A percentile compares a stretch with the other conserved stretches of the same genome.
Conservation (phyloP, 2,797 vertebrate genomes). For the Oryzias dopingdopingensis region DNA sequence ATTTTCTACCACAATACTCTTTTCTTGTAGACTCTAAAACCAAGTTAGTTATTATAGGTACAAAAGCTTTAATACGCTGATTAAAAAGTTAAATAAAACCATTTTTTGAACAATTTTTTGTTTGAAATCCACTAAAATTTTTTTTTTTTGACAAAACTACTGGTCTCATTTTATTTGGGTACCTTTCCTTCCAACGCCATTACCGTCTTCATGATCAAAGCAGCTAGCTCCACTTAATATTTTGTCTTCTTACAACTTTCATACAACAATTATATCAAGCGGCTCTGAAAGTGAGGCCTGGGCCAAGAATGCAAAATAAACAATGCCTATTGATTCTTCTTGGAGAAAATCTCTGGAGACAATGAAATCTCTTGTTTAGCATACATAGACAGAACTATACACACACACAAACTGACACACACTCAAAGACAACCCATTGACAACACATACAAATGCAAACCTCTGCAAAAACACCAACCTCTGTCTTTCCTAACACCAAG, state of each 20-base stretch:
- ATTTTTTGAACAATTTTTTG: too few relatives aligned
- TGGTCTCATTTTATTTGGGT: conserved; percentile 6
- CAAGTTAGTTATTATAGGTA: too few relatives aligned
- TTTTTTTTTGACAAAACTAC: conserved; percentile 1
- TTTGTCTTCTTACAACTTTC: conserved; percentile 34
- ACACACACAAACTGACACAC: conserved; percentile 23
- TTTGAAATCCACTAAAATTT: too few relatives aligned
- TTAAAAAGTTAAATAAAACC: too few relatives aligned
- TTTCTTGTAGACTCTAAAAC: too few relatives aligned
- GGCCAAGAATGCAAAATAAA: conserved; percentile 51
- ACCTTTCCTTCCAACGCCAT: not conserved
- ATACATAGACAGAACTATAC: conserved; percentile 48
- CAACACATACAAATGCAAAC: conserved; percentile 52
- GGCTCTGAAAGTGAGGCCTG: conserved; percentile 50
- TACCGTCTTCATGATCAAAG: conserved; percentile 4
- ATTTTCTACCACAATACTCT: too few relatives aligned
- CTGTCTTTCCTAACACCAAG: conserved; percentile 49
- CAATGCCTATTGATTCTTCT: conserved; percentile 70
- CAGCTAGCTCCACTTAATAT: conserved; percentile 22
- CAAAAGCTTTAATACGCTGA: too few relatives aligned
- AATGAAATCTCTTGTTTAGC: conserved; percentile 70
- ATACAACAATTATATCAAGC: conserved; percentile 45
- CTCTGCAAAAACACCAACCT: conserved; percentile 57
- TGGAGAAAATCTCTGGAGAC: conserved; percentile 63
- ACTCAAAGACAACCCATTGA: conserved; percentile 5